These are phyloP conservation scores for Lasius fuliginosus DNA, from an alignment of 2,888 invertebrate species.

Conservation along the genomic window DNA sequence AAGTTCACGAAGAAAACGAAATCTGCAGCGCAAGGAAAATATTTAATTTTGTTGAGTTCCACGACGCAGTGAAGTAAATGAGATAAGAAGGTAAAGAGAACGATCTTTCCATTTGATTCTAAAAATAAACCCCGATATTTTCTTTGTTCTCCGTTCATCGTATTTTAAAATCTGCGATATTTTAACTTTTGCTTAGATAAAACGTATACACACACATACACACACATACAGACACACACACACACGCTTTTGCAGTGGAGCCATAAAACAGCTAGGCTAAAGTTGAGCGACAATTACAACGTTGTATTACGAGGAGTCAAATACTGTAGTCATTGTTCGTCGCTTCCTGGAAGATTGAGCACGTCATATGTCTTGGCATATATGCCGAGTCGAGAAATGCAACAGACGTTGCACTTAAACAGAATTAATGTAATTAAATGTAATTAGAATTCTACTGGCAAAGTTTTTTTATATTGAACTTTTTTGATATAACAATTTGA, in stretches of 20 bases:
- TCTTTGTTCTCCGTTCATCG: neutral
- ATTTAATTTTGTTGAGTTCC: conserved; percentile 41
- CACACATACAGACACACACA: too few species aligned
- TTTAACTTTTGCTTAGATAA: neutral
- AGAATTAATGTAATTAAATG: neutral
- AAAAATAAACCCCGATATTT: conserved; percentile 1
- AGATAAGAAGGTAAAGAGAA: conserved; percentile 32
- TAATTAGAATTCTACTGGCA: neutral
- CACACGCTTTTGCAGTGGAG: too few species aligned
- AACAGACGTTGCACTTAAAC: neutral
- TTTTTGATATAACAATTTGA: neutral
- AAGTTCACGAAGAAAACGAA: conserved; percentile 35
- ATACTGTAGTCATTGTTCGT: conserved; percentile 2
- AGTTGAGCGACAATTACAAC: conserved; percentile 9
- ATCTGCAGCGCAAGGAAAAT: conserved; percentile 44
- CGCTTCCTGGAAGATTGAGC: neutral
- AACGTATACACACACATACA: too few species aligned
- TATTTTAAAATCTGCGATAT: conserved; percentile 12
- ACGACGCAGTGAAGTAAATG: conserved; percentile 16
- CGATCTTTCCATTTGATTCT: conserved; percentile 1
- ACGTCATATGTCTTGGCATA: neutral
- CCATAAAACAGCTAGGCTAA: neutral
- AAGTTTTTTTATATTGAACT: neutral
- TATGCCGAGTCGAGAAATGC: neutral
- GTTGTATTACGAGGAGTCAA: conserved; percentile 20